Conservation (phyloP, 1,140 invertebrate genomes). For the Pseudomyrmex concolor region DNA sequence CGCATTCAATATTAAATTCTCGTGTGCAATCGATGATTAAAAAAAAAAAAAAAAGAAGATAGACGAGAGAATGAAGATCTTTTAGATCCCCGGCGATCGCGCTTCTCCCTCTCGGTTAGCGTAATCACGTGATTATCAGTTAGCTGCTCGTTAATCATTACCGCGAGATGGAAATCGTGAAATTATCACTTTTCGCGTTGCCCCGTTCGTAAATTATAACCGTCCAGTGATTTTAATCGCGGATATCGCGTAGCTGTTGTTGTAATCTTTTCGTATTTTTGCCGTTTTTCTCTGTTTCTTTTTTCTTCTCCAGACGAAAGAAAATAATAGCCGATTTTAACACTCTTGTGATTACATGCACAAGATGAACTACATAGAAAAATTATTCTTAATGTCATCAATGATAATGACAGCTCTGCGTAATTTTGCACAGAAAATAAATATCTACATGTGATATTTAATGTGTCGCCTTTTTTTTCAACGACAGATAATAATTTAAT, state of each 20-base stretch:
- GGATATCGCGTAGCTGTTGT: not conserved
- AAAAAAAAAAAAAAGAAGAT: not conserved
- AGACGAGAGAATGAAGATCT: not conserved
- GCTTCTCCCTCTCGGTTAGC: constrained; percentile 9
- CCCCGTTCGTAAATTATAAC: constrained; percentile 15
- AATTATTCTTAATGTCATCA: not conserved
- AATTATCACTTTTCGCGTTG: constrained; percentile 23
- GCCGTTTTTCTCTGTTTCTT: not conserved
- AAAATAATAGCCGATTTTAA: not conserved
- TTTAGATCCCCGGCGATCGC: not conserved
- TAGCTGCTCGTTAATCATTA: constrained; percentile 25
- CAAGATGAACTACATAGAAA: not conserved
- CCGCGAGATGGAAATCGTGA: not conserved
- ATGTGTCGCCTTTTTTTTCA: too few relatives aligned
- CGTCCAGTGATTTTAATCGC: constrained; percentile 3
- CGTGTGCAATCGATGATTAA: not conserved
- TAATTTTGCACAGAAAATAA: too few relatives aligned
- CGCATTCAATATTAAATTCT: constrained; percentile 17
- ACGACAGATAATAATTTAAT: too few relatives aligned
- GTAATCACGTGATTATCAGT: constrained; percentile 31
- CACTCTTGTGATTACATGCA: not conserved
- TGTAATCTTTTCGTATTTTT: not conserved
- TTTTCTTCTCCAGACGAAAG: not conserved
- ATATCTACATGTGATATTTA: too few relatives aligned
- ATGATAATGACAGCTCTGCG: too few relatives aligned